These are phyloP conservation scores for Pelobates fuscus DNA, from an alignment of 2,113 vertebrate species.

Conservation along the genomic window DNA sequence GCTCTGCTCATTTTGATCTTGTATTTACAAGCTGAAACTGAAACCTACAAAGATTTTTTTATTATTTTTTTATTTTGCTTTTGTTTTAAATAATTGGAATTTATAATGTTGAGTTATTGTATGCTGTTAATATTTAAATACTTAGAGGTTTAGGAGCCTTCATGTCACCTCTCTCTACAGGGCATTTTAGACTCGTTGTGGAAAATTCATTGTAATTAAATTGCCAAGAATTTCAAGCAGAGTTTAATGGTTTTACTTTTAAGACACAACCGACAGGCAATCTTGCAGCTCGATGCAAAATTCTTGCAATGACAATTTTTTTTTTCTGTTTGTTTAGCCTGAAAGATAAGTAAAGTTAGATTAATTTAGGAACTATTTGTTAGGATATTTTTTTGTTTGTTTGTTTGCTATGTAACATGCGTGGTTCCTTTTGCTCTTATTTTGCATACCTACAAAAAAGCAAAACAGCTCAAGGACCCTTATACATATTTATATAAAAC, in stretches of 20 bases:
- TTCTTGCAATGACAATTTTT: neutral
- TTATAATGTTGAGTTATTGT: constrained; percentile 71
- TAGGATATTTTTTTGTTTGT: neutral
- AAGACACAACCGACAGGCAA: neutral
- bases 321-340: constrained; percentile 33
- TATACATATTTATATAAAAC: constrained; percentile 59
- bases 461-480: constrained; percentile 32
- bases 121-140: constrained; percentile 63
- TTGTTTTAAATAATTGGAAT: constrained; percentile 76
- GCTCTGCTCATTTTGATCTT: constrained; percentile 78
- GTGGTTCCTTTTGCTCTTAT: neutral
- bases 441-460: constrained; percentile 3
- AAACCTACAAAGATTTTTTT: constrained; percentile 77
- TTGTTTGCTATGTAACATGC: neutral
- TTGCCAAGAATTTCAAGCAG: neutral
- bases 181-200: neutral
- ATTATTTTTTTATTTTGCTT: constrained; percentile 76
- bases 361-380: constrained; percentile 56
- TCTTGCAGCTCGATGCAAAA: neutral
- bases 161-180: neutral
- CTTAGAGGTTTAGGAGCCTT: neutral
- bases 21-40: constrained; percentile 77
- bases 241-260: neutral
- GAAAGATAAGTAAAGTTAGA: constrained; percentile 56
- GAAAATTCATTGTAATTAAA: neutral